phyloP scores from a whole-genome alignment of 2,888 invertebrate species.

The Trissoscelio sp. region DNA sequence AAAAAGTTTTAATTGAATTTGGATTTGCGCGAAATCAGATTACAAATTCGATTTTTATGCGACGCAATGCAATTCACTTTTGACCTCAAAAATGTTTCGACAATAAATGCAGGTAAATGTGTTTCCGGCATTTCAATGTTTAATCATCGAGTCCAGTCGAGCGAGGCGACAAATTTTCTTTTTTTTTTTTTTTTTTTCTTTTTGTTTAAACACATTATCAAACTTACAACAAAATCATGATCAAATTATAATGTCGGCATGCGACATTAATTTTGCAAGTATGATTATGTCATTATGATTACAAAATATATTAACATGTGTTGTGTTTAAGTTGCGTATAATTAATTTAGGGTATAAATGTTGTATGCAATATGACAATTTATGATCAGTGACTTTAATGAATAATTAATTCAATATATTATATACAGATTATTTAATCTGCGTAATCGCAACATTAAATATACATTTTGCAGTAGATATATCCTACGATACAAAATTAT shows the following conservation, averaged over 20 bases:
- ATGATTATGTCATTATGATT: background rate
- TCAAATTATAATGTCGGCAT: background rate
- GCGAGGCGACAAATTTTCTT: background rate
- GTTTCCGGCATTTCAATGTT: background rate
- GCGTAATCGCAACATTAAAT: background rate
- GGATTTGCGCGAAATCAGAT: constrained; percentile 40
- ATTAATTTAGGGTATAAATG: background rate
- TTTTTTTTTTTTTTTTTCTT: too few relatives aligned
- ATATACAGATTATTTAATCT: background rate
- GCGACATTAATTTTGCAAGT: background rate
- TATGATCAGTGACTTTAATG: constrained; percentile 1
- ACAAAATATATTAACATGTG: background rate
- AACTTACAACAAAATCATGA: background rate
- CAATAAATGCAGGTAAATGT: background rate
- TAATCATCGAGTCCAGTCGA: background rate
- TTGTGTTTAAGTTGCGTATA: background rate
- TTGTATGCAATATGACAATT: background rate
- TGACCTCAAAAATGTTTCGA: constrained; percentile 18
- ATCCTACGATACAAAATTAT: too few relatives aligned
- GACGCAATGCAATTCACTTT: constrained; percentile 19
- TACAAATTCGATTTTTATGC: constrained; percentile 40
- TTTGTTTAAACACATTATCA: background rate
- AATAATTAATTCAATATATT: constrained; percentile 1
- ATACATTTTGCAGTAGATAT: background rate
- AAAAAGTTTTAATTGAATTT: constrained; percentile 52